Evolutionary conservation across 2,797 vertebrate genomes (phyloP), one percentile per base, ranked within the genome.

Genomic region (Neosalanx taihuensis): DNA sequence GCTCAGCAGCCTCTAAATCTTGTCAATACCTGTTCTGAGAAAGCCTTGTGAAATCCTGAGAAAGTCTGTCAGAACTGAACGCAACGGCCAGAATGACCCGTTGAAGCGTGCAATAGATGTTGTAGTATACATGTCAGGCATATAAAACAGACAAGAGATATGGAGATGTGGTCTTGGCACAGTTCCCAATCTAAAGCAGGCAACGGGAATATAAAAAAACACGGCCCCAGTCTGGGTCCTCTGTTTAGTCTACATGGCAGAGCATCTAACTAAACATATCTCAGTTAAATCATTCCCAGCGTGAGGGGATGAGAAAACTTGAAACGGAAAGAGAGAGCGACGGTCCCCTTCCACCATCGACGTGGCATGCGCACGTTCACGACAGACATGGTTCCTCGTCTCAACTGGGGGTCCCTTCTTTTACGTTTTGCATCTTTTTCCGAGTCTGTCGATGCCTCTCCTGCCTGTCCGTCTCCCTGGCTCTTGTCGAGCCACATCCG

Each of bases 1-100:
- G 58, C 26, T 60, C 58, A 60, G 58, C 58, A 60, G 20, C 23
- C 58, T 60, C 20, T 60, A 60, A 60, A 60, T 60, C 58, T 29
- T 15, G 12, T 12, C 6, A 23, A 60, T 3, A 30, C 41, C 41
- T 2, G 23, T 60, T 4, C 23, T 60, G 58, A 26, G 10, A 23
- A 23, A 23, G 58, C 9, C 20, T 60, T 30, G 20, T 17, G 18
- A 56, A n/a, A 56, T 17, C 51, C 18, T n/a, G 15, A 17, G 51
- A 56, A 56, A 5, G 51, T n/a, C 17, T 46, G 41, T 46, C 41
- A 46, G 41, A 46, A 46, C 10, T 2, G 10, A 41, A 41, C 1
- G 37, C 37, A 41, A 58, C 4, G 17, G 15, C 18, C 15, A 20
- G 53, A 10, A 18, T 58, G 56, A 58, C 56, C 6, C 23, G 18